Conservation (phyloP, 2,888 invertebrate species). For the Pandemis corylana region DNA sequence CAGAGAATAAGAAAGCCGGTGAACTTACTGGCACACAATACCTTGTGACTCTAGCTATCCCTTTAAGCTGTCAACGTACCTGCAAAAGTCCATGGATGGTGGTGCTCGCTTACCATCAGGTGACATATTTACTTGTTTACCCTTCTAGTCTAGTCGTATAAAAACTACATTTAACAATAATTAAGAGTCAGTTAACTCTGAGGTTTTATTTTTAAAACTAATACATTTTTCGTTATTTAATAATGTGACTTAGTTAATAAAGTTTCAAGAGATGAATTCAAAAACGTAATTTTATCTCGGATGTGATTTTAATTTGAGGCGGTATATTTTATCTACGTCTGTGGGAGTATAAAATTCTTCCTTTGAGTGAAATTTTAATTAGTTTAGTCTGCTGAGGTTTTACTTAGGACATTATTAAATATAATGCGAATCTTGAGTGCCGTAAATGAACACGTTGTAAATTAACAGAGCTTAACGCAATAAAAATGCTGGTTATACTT, state of each 20-base stretch:
- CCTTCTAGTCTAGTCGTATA: too few species aligned
- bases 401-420: background rate
- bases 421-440: background rate
- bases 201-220: too few species aligned
- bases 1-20: too few species aligned
- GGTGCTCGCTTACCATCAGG: too few species aligned
- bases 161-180: too few species aligned
- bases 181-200: too few species aligned
- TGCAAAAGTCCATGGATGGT: too few species aligned
- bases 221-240: background rate
- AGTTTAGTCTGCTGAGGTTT: slow-evolving; percentile 2
- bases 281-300: background rate
- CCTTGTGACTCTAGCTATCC: too few species aligned
- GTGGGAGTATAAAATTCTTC: background rate
- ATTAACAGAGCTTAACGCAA: background rate
- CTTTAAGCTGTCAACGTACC: too few species aligned
- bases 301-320: background rate
- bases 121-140: too few species aligned
- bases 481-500: background rate
- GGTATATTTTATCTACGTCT: background rate
- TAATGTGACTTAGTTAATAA: background rate
- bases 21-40: too few species aligned
- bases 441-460: background rate
- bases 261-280: background rate
- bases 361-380: slow-evolving; percentile 6